Evolutionary conservation across 2,113 vertebrate species (phyloP), one percentile per base, ranked within the genome.

Genomic region (Eptatretus burgeri): DNA sequence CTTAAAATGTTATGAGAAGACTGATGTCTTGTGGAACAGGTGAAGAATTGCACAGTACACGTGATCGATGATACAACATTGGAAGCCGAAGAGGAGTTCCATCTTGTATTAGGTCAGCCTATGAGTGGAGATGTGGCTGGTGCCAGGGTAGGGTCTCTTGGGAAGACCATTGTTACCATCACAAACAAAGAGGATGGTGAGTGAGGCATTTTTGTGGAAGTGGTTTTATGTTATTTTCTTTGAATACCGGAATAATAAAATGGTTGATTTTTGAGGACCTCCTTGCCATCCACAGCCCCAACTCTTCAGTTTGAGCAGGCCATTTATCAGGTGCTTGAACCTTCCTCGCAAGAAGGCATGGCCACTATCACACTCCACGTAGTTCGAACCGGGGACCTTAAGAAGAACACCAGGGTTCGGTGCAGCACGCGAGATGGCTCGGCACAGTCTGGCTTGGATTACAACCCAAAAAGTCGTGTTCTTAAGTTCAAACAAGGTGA

Each of bases 341-440:
- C 91, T 0, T 77, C 80, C 0, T 84, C 83, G 41, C 83, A 82
- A 0, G 91, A 98, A 13, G 82, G 78, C 0, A 65, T 80, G 0
- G 82, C 86, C 2, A 72, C 79, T 52, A 69, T 98, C 2, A 80
- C 71, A 64, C 70, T 94, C 67, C 85, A 81, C 66, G 87, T 98
- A 53, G 72, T 84, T 18, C 79, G 91, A 5, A 75, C 71, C 52
- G 91, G 91, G 4, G 91, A 98, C 69, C 80, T 82, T 65, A 85
- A 95, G 67, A 78, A 87, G 53, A 94, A 86, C 5, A 94, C 91
- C 14, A 91, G 76, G 70, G 78, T 95, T 66, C 87, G 91, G 71
- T 98, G 91, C 63, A 98, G 91, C 76, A 95, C 91, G 1, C 77
- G 87, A 1, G 91, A 98, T 0, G 91, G 91, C 51, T 98, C 91